Evolutionary conservation across 1,140 invertebrate species (phyloP).

Genomic region (Drosophila busckii): DNA sequence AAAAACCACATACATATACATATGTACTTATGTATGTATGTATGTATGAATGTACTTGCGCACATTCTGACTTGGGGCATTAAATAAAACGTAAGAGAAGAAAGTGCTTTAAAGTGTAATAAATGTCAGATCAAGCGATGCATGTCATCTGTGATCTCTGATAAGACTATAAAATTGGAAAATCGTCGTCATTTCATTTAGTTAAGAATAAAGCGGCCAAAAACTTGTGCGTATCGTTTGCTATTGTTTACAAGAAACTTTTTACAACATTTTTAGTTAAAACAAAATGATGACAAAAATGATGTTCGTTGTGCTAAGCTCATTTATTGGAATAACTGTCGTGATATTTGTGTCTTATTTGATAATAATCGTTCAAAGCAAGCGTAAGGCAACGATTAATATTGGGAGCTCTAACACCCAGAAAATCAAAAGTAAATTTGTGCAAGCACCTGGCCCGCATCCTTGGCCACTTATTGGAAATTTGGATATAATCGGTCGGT

Average conservation of each 20-base stretch:
- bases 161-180: neutral
- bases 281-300: conserved; percentile 25
- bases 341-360: conserved; percentile 27
- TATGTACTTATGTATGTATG: conserved; percentile 11
- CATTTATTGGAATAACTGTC: conserved; percentile 10
- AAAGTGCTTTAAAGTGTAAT: conserved; percentile 22
- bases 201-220: neutral
- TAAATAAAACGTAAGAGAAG: conserved; percentile 29
- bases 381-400: conserved; percentile 12
- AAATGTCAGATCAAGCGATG: conserved; percentile 12
- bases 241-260: too few species aligned
- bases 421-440: conserved; percentile 14
- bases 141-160: conserved; percentile 6
- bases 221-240: too few species aligned
- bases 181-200: neutral
- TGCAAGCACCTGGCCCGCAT: conserved; percentile 82
- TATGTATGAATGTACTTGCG: conserved; percentile 25
- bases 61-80: conserved; percentile 11
- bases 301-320: conserved; percentile 20
- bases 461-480: conserved; percentile 86
- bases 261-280: neutral
- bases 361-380: conserved; percentile 15
- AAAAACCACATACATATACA: too few species aligned
- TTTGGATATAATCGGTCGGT: conserved; percentile 83
- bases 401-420: conserved; percentile 1